Percentiles rank a stretch among this genome's conserved stretches.
Conservation (phyloP, 1,140 invertebrate genomes). For the Lordiphosa collinella region DNA sequence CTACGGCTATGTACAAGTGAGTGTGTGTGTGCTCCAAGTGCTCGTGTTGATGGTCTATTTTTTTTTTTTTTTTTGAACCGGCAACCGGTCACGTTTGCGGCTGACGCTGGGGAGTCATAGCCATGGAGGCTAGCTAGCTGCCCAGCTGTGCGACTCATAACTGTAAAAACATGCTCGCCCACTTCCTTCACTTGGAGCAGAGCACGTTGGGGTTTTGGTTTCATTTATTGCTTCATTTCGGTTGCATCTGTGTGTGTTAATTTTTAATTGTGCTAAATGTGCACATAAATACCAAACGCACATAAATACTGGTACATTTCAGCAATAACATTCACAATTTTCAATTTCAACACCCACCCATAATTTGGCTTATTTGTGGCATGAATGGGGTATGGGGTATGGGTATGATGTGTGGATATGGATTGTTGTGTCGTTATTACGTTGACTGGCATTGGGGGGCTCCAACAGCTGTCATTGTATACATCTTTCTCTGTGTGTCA, state of each 20-base stretch:
- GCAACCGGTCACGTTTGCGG: conserved; percentile 67
- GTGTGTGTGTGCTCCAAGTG: conserved; percentile 14
- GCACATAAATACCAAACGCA: conserved; percentile 65
- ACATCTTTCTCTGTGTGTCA: neutral
- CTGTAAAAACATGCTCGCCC: conserved; percentile 76
- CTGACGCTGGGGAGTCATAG: conserved; percentile 17
- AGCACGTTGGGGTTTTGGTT: conserved; percentile 20
- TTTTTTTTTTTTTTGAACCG: conserved; percentile 33
- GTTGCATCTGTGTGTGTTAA: conserved; percentile 52
- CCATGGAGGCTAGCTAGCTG: conserved; percentile 16
- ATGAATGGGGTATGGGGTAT: conserved; percentile 19
- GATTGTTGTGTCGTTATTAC: conserved; percentile 20
- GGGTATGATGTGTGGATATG: conserved; percentile 2
- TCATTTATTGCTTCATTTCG: conserved; percentile 39
- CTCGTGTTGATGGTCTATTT: conserved; percentile 44
- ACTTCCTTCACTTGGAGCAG: conserved; percentile 49
- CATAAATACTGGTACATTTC: conserved; percentile 29
- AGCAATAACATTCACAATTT: conserved; percentile 45
- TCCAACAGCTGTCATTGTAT: conserved; percentile 59
- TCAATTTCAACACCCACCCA: conserved; percentile 74
- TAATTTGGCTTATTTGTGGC: conserved; percentile 72
- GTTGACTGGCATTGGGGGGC: conserved; percentile 57
- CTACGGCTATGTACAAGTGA: conserved; percentile 19
- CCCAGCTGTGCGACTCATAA: conserved; percentile 69
- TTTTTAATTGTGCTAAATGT: conserved; percentile 78